phyloP scores from a whole-genome alignment of 2,888 invertebrate species.

The Ethmia dodecea region DNA sequence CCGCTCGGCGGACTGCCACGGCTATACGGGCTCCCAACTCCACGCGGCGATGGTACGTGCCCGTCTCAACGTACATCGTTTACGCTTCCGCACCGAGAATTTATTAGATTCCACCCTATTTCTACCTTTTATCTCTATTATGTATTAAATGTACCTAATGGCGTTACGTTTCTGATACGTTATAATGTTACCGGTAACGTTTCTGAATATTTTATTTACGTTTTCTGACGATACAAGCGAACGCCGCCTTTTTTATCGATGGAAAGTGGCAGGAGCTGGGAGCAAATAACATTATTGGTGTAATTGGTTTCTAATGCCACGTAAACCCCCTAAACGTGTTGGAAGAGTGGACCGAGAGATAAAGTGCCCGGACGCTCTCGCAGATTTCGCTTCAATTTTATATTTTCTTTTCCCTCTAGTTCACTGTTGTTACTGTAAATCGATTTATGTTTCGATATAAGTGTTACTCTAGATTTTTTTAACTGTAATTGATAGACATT shows the following conservation, averaged over 20 bases:
- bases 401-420: too few species aligned
- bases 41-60: slow-evolving; percentile 60
- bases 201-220: too few species aligned
- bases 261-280: slow-evolving; percentile 8
- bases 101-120: slow-evolving; percentile 70
- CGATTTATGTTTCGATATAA: too few species aligned
- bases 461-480: too few species aligned
- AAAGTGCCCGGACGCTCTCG: slow-evolving; percentile 53
- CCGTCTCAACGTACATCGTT: slow-evolving; percentile 67
- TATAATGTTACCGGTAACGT: too few species aligned
- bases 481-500: too few species aligned
- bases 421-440: too few species aligned
- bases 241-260: too few species aligned
- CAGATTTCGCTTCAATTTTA: slow-evolving; percentile 30
- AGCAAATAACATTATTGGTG: slow-evolving; percentile 51
- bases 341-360: slow-evolving; percentile 69
- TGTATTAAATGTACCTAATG: slow-evolving; percentile 61
- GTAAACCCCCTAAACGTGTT: slow-evolving; percentile 77
- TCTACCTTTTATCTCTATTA: slow-evolving; percentile 69
- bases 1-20: slow-evolving; percentile 21
- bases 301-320: slow-evolving; percentile 78
- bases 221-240: slow-evolving; percentile 1
- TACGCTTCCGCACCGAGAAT: slow-evolving; percentile 69
- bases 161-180: slow-evolving; percentile 29
- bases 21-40: slow-evolving; percentile 28